phyloP scores from a whole-genome alignment of 1,140 invertebrate genomes.

The Capitella teleta region DNA sequence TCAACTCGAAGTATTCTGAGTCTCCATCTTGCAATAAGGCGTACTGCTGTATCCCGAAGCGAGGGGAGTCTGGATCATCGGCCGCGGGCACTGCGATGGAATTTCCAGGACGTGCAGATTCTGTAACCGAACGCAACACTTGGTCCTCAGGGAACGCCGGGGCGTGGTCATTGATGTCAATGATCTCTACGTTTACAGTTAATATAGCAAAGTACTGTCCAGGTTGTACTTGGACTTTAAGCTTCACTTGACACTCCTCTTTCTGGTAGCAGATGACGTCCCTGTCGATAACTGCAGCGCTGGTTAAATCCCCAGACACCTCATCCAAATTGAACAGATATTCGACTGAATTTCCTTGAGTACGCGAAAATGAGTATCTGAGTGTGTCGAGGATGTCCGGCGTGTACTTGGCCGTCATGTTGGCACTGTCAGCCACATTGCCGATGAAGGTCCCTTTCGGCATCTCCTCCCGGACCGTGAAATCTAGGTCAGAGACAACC shows the following conservation, averaged over 20 bases:
- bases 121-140: constrained; percentile 20
- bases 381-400: neutral
- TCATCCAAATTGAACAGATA: neutral
- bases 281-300: neutral
- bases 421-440: neutral
- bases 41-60: constrained; percentile 7
- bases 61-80: constrained; percentile 8
- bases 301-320: neutral
- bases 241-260: neutral
- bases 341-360: neutral
- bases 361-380: neutral
- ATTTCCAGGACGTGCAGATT: constrained; percentile 43
- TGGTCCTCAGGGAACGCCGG: constrained; percentile 15
- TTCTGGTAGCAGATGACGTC: neutral
- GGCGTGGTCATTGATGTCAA: constrained; percentile 8
- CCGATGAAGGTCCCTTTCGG: neutral
- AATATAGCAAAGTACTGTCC: neutral
- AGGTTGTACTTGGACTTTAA: too few relatives aligned
- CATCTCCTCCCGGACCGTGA: neutral
- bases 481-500: too few relatives aligned
- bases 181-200: constrained; percentile 4
- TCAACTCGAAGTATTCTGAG: constrained; percentile 6
- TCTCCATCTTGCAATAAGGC: neutral
- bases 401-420: neutral
- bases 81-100: constrained; percentile 47